phyloP scores from a whole-genome alignment of 2,888 invertebrate species.

The Pantelozetes paolii region DNA sequence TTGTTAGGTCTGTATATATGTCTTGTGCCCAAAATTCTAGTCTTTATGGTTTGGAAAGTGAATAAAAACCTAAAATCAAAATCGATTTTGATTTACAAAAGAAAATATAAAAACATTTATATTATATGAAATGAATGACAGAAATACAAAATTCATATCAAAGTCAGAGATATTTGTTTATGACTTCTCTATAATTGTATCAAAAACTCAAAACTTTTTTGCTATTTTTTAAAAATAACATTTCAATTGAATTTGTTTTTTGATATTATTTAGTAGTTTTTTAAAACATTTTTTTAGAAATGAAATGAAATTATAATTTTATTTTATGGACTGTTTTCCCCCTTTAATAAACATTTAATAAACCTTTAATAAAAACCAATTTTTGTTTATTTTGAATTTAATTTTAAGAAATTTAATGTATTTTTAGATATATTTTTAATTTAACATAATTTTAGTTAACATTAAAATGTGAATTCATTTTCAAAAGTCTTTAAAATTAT shows the following conservation, averaged over 20 bases:
- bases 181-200: background rate
- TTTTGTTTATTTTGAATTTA: background rate
- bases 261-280: background rate
- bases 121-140: background rate
- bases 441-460: background rate
- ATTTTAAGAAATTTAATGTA: background rate
- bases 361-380: background rate
- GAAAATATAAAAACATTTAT: background rate
- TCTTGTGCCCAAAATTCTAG: background rate
- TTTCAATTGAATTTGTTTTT: no score
- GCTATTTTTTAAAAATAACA: background rate
- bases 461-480: background rate
- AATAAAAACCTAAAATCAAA: background rate
- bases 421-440: background rate
- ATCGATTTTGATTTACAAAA: conserved; percentile 8
- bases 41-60: background rate
- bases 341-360: background rate
- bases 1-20: background rate
- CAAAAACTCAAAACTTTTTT: background rate
- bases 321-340: background rate
- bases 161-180: conserved; percentile 15
- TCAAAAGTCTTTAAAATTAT: background rate
- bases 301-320: background rate
- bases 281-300: background rate
- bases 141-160: conserved; percentile 18